Conservation (phyloP, 2,797 vertebrate species). For the Hoplostethus mediterraneus region DNA sequence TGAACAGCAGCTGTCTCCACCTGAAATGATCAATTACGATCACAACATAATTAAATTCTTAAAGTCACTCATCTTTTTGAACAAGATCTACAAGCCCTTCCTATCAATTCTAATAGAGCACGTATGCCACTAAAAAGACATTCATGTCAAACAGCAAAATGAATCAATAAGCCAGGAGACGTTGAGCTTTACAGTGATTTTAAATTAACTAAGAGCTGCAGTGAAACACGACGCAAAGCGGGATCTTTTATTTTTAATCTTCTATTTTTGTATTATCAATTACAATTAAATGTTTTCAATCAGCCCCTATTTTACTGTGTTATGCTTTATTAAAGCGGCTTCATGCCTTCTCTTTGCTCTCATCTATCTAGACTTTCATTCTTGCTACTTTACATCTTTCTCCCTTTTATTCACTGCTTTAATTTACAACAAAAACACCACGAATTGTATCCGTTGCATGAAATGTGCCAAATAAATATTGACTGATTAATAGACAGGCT, state of each 20-base stretch:
- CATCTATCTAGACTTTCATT: background rate
- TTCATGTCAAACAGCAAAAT: background rate
- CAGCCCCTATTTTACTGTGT: background rate
- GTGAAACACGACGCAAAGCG: background rate
- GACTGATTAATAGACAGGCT: conserved; percentile 58
- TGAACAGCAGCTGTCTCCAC: conserved; percentile 20
- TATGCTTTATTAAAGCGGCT: background rate
- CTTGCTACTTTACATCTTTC: conserved; percentile 5
- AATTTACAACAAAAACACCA: conserved; percentile 2
- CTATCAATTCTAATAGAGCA: conserved; percentile 1
- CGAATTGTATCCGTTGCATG: conserved; percentile 3
- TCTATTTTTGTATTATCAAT: no score
- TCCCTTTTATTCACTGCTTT: conserved; percentile 10
- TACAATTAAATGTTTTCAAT: background rate
- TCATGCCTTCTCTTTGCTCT: background rate
- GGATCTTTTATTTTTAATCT: no score
- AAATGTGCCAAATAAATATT: conserved; percentile 56
- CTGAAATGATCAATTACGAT: conserved; percentile 28
- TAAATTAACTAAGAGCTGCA: background rate
- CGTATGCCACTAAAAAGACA: background rate
- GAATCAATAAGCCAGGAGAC: background rate
- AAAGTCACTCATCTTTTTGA: conserved; percentile 45
- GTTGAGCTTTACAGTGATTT: background rate
- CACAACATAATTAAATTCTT: conserved; percentile 23
- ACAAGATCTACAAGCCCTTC: conserved; percentile 3